Percentiles rank a stretch among this genome's conserved stretches.
These are phyloP conservation scores for Catocala fraxini DNA, from an alignment of 2,888 invertebrate species.

Conservation along the genomic window DNA sequence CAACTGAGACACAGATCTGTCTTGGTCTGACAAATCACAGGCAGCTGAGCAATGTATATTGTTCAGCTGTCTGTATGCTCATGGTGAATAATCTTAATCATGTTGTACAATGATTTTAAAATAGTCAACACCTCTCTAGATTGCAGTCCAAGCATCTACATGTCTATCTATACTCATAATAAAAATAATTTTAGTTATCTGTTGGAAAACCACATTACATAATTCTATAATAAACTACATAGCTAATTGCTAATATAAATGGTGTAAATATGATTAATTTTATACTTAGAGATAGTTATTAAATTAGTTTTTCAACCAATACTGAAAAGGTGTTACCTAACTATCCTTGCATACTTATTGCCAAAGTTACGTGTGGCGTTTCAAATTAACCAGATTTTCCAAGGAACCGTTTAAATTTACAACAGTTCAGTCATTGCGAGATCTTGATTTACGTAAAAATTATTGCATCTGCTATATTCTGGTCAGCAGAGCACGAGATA, in stretches of 20 bases:
- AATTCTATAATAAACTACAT: constrained; percentile 76
- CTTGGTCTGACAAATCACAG: too few species aligned
- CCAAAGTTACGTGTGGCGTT: constrained; percentile 75
- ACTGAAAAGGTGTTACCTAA: constrained; percentile 82
- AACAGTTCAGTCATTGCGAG: constrained; percentile 63
- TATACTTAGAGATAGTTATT: constrained; percentile 75
- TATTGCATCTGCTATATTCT: constrained; percentile 44
- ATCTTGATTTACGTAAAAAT: constrained; percentile 63
- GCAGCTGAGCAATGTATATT: too few species aligned
- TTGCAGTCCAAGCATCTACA: constrained; percentile 36
- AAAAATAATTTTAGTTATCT: constrained; percentile 49
- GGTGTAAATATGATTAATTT: constrained; percentile 80
- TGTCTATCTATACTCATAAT: constrained; percentile 42
- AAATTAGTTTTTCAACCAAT: constrained; percentile 81
- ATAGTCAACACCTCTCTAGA: constrained; percentile 1
- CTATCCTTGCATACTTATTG: constrained; percentile 80
- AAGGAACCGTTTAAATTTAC: constrained; percentile 52
- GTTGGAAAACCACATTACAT: constrained; percentile 51
- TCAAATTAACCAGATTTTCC: constrained; percentile 51
- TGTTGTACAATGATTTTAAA: too few species aligned
- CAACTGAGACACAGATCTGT: not conserved
- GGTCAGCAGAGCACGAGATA: constrained; percentile 44
- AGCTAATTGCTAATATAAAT: constrained; percentile 78
- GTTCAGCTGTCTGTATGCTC: not conserved
- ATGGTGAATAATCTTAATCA: too few species aligned